phyloP scores from a whole-genome alignment of 1,140 invertebrate species.

The Rhagoletis pomonella region DNA sequence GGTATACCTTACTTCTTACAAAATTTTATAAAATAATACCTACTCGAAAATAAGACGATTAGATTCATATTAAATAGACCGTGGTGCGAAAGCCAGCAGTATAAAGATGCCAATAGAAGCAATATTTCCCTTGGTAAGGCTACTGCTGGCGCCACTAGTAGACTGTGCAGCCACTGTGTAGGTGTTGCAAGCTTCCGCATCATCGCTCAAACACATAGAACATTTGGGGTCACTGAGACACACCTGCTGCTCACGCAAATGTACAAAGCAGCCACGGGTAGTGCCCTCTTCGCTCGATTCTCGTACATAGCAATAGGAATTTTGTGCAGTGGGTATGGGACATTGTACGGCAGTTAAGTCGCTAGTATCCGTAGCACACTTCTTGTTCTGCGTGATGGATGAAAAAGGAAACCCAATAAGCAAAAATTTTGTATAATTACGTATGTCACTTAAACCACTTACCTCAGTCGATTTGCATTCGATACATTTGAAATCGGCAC shows the following conservation, averaged over 20 bases:
- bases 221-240: conserved; percentile 63
- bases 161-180: not conserved
- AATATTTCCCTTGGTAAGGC: not conserved
- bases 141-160: not conserved
- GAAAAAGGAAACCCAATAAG: not conserved
- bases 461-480: conserved; percentile 65
- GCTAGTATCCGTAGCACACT: conserved; percentile 59
- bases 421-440: not conserved
- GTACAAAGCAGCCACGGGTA: conserved; percentile 63
- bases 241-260: conserved; percentile 61
- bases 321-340: conserved; percentile 62
- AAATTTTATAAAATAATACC: not conserved
- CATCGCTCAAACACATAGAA: conserved; percentile 63
- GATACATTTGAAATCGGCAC: conserved; percentile 65
- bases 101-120: not conserved
- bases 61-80: not conserved
- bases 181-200: conserved; percentile 63
- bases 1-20: not conserved
- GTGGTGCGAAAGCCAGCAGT: not conserved
- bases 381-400: conserved; percentile 7
- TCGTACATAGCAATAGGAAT: conserved; percentile 68
- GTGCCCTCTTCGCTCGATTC: not conserved
- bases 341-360: conserved; percentile 60
- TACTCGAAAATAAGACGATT: not conserved
- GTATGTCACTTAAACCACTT: conserved; percentile 18